Base-by-base conservation (phyloP, 1,140 invertebrate species). In the Uloborus diversus region DNA sequence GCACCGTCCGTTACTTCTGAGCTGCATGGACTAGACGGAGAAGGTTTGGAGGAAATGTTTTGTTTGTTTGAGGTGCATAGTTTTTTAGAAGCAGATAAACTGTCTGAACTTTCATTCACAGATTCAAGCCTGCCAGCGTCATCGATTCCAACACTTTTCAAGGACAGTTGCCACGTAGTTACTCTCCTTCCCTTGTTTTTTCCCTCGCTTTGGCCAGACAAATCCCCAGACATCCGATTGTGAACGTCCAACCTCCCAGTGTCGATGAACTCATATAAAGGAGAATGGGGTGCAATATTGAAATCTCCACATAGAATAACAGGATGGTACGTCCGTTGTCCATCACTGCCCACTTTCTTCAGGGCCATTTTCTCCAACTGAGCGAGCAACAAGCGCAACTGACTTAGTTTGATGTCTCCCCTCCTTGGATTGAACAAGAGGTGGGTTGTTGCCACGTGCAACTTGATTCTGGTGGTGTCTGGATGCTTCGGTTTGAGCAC, bases 361-460 rank as follows among this genome's bases (percentile, higher is more conserved):
- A 84, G 93, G n/a, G 93, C 89, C 76, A 96, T 90, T 81, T 91
- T 88, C 76, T 96, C 93, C 13, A 98, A 88, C 87, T 96, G 94
- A 0, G 93, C 91, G 17, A 98, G 87, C 3, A 98, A 86, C 47
- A 95, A 84, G 84, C 93, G 85, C 3, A 88, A 57, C 87, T 99
- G 97, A 0, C 94, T 95, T 20, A 97, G 87, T 84, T 96, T 91
- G 0, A 98, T 91, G 86, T 99, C 96, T 27, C 93, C 91, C 30
- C 96, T 87, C 83, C 88, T 91, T 0, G 94, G 95, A 89, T 98
- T 98, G 85, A 93, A 99, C 5, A 98, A 87, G n/a, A 99, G 88
- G 88, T 99, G 97, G 0, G 96, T 98, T 3, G 94, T 99, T 4
- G 94, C 94, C 0, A 98, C 90, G 30, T 94, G 89, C 61, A 96